Conservation (phyloP, 2,888 invertebrate genomes). For the Diaprepes abbreviatus region DNA sequence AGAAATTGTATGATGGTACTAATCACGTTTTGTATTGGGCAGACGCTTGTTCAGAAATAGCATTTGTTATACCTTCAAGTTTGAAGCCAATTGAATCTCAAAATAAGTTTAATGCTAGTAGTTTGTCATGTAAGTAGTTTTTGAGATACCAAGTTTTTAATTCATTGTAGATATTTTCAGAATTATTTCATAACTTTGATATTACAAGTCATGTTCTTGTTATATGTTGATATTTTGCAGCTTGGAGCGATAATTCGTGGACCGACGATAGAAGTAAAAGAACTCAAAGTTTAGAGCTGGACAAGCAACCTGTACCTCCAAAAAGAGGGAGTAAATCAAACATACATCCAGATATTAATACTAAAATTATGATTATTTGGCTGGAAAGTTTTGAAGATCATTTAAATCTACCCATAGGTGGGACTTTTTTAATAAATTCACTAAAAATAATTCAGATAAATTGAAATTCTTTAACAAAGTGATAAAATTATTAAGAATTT, state of each 20-base stretch:
- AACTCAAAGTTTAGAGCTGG: constrained; percentile 79
- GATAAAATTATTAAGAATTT: too few species aligned
- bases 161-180: too few species aligned
- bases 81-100: constrained; percentile 59
- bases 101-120: constrained; percentile 59
- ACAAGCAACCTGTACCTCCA: constrained; percentile 75
- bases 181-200: too few species aligned
- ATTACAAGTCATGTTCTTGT: too few species aligned
- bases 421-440: constrained; percentile 54
- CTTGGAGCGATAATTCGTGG: constrained; percentile 72
- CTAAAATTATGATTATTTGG: constrained; percentile 95
- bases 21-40: constrained; percentile 94
- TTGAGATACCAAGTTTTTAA: too few species aligned
- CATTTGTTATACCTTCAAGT: constrained; percentile 89
- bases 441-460: neutral
- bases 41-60: constrained; percentile 93
- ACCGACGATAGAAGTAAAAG: constrained; percentile 68
- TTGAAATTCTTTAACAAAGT: too few species aligned
- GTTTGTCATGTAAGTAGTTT: constrained; percentile 61
- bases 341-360: constrained; percentile 72
- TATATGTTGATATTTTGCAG: constrained; percentile 53
- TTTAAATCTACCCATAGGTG: constrained; percentile 88
- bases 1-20: constrained; percentile 80
- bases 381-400: constrained; percentile 96
- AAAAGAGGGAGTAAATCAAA: constrained; percentile 72